These are phyloP conservation scores for Caenorhabditis imperialis DNA, from an alignment of 2,888 invertebrate genomes.

Conservation along the genomic window DNA sequence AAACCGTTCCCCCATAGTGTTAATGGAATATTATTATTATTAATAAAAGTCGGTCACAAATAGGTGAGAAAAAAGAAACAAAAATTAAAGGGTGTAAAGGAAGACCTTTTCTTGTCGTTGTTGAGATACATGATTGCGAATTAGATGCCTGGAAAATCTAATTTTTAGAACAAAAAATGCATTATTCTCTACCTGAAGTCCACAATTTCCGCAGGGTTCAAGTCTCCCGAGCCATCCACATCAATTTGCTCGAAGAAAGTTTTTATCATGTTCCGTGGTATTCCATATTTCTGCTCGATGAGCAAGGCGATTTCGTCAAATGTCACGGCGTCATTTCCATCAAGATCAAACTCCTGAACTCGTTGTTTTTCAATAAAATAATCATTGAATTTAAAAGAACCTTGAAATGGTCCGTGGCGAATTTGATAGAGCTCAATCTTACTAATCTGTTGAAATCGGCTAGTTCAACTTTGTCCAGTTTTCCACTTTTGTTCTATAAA, in stretches of 20 bases:
- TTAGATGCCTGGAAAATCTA: constrained; percentile 65
- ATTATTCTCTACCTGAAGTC: constrained; percentile 72
- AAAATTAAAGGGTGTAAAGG: constrained; percentile 20
- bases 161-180: too few species aligned
- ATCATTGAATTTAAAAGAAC: too few species aligned
- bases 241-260: constrained; percentile 73
- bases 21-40: constrained; percentile 1
- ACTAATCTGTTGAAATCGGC: constrained; percentile 76
- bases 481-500: constrained; percentile 70
- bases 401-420: constrained; percentile 75
- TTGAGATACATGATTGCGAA: constrained; percentile 66
- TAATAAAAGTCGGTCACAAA: too few species aligned
- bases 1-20: neutral
- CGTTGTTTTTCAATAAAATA: neutral
- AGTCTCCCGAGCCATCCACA: constrained; percentile 69
- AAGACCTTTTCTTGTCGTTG: constrained; percentile 46
- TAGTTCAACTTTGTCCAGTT: constrained; percentile 75
- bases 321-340: constrained; percentile 72
- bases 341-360: constrained; percentile 72
- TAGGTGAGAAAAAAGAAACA: too few species aligned
- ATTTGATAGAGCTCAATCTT: constrained; percentile 75
- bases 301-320: constrained; percentile 72
- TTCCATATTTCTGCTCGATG: constrained; percentile 73
- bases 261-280: constrained; percentile 66
- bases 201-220: constrained; percentile 76